phyloP scores from a whole-genome alignment of 2,113 vertebrate genomes.

The Mohoua ochrocephala region DNA sequence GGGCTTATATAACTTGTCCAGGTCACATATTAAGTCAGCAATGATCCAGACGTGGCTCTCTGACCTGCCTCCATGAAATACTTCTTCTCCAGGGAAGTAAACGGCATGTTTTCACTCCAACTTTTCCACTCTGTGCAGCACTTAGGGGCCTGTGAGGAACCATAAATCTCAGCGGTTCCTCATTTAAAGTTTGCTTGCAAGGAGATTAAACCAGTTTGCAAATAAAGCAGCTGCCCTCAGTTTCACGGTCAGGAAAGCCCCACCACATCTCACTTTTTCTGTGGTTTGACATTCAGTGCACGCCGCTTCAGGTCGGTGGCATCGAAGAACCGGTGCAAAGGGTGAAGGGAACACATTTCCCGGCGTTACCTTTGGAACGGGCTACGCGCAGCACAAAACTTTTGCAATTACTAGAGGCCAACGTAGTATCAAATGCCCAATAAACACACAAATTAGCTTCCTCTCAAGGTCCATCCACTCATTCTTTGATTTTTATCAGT shows the following conservation, averaged over 20 bases:
- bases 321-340: background rate
- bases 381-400: background rate
- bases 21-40: slow-evolving; percentile 8
- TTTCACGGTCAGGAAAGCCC: background rate
- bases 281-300: background rate
- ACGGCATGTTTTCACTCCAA: background rate
- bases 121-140: background rate
- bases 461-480: background rate
- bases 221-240: background rate
- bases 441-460: background rate
- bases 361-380: background rate
- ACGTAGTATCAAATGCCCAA: background rate
- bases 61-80: background rate
- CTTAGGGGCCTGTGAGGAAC: background rate
- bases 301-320: background rate
- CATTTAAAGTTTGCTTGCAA: background rate
- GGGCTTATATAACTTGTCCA: background rate
- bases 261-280: background rate
- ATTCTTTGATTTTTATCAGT: slow-evolving; percentile 16
- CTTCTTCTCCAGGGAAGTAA: background rate
- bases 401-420: background rate
- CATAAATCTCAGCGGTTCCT: slow-evolving; percentile 7
- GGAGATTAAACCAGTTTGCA: background rate
- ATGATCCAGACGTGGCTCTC: background rate
- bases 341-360: background rate